Percentiles rank a stretch among this genome's conserved stretches.
phyloP scores from a whole-genome alignment of 2,797 vertebrate species.

The Antrozous pallidus region DNA sequence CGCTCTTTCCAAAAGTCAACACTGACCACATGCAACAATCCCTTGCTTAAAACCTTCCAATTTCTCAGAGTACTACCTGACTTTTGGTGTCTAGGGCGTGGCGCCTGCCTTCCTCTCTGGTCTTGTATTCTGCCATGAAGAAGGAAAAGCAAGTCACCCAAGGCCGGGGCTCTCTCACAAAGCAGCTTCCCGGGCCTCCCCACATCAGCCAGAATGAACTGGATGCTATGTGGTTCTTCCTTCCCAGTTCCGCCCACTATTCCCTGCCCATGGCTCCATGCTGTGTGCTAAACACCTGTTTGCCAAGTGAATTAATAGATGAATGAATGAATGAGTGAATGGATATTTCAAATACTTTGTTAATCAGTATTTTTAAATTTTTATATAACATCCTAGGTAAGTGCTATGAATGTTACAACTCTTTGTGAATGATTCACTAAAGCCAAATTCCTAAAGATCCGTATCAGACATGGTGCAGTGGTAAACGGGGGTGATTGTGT shows the following conservation, averaged over 20 bases:
- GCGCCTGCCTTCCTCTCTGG: background rate
- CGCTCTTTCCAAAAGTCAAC: constrained; percentile 9
- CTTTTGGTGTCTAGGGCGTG: background rate
- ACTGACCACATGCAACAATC: background rate
- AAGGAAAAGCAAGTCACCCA: background rate
- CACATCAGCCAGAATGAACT: background rate
- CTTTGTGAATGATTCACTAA: background rate
- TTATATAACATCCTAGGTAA: background rate
- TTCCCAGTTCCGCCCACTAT: background rate
- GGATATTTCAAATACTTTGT: background rate
- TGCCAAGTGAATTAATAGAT: background rate
- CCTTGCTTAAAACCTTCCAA: background rate
- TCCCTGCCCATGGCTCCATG: background rate
- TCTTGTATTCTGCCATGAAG: background rate
- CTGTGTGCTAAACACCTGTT: background rate
- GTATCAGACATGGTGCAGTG: background rate
- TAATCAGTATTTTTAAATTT: background rate
- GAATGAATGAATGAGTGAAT: background rate
- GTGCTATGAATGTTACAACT: background rate
- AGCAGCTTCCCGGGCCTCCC: background rate
- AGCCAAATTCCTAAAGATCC: background rate
- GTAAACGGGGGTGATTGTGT: background rate
- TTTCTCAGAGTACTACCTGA: background rate
- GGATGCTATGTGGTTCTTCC: background rate
- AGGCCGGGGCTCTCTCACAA: background rate